Conservation (phyloP, 1,140 invertebrate species). For the Dermatophagoides farinae region DNA sequence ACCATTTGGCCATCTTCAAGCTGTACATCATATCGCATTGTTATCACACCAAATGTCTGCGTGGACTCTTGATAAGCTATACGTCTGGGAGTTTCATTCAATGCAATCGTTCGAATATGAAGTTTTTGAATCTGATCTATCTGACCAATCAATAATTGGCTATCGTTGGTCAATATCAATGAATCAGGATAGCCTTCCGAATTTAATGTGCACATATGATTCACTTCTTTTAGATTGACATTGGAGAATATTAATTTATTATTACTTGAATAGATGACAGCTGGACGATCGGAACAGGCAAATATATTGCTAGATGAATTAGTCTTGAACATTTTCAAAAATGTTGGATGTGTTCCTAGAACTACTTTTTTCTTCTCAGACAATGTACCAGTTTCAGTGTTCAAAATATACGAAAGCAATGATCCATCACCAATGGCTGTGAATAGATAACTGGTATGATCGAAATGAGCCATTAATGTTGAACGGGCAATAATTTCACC, state of each 20-base stretch:
- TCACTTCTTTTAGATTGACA: constrained; percentile 93
- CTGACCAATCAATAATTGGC: constrained; percentile 81
- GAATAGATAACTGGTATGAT: constrained; percentile 61
- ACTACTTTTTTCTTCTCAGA: constrained; percentile 76
- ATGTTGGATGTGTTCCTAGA: constrained; percentile 87
- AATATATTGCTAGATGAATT: constrained; percentile 81
- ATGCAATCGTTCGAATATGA: constrained; percentile 79
- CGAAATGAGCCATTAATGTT: constrained; percentile 79
- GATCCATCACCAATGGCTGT: constrained; percentile 91
- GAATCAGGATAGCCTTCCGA: constrained; percentile 81
- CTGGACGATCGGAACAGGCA: constrained; percentile 91
- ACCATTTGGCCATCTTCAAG: constrained; percentile 28
- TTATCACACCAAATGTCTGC: constrained; percentile 80
- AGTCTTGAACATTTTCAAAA: constrained; percentile 71
- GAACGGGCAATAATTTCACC: constrained; percentile 91
- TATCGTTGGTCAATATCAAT: constrained; percentile 79
- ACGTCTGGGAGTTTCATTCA: constrained; percentile 75
- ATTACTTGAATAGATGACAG: constrained; percentile 96
- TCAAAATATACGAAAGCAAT: constrained; percentile 81
- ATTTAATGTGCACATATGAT: constrained; percentile 93
- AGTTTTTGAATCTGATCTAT: constrained; percentile 98
- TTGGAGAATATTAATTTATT: constrained; percentile 98
- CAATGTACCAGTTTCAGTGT: constrained; percentile 44
- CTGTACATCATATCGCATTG: constrained; percentile 63
- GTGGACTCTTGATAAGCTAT: constrained; percentile 88